Evolutionary conservation across 2,888 invertebrate species (phyloP).

Genomic region (Candidula unifasciata): DNA sequence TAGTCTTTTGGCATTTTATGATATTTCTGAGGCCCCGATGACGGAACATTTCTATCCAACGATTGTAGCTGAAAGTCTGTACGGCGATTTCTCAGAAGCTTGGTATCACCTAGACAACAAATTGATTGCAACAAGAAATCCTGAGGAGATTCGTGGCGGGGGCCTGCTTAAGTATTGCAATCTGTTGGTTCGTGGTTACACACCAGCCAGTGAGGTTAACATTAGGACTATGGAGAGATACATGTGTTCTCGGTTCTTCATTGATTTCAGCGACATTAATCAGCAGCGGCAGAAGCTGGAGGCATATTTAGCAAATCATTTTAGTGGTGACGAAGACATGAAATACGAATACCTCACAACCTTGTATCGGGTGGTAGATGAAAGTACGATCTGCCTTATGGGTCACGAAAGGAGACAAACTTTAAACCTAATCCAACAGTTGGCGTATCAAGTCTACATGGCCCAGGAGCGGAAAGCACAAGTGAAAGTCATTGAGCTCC

Average conservation of each 20-base stretch:
- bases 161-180: conserved; percentile 99
- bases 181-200: conserved; percentile 94
- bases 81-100: conserved; percentile 97
- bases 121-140: conserved; percentile 97
- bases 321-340: conserved; percentile 86
- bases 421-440: conserved; percentile 92
- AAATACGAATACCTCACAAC: conserved; percentile 98
- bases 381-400: conserved; percentile 99
- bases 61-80: conserved; percentile 96
- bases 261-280: conserved; percentile 97
- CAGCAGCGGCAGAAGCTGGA: conserved; percentile 97
- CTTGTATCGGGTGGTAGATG: conserved; percentile 96
- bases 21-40: conserved; percentile 91
- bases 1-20: conserved; percentile 95
- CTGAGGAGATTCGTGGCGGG: conserved; percentile 99
- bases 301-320: conserved; percentile 98
- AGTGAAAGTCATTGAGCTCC: conserved; percentile 73
- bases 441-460: conserved; percentile 89
- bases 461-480: conserved; percentile 79
- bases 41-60: conserved; percentile 93
- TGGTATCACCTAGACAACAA: conserved; percentile 96
- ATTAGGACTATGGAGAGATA: conserved; percentile 96
- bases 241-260: conserved; percentile 99
- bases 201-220: conserved; percentile 89
- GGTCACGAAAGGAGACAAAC: conserved; percentile 98